Base-by-base conservation (phyloP, 2,888 invertebrate species). In the Drosophila setosimentum region DNA sequence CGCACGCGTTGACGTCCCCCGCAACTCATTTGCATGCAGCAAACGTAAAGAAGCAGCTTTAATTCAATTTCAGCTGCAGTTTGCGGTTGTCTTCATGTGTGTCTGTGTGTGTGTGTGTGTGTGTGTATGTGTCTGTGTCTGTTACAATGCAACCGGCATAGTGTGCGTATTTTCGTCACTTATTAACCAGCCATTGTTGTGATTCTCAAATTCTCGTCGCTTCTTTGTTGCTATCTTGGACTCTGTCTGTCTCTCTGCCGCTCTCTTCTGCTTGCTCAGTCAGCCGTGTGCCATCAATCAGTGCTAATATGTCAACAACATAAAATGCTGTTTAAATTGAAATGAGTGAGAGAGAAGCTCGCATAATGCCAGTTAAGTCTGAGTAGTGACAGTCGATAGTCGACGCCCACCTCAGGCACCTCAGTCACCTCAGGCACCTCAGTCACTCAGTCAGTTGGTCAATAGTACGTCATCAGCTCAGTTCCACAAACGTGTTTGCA, bases 311-410 rank as follows among this genome's bases (percentile, higher is more conserved):
- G 89, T 76, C 82, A 89, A 74, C 78, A 82, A 67, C 68, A 86
- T 72, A 68, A 70, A 55, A 64, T 69, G 66, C 32, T 69, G 57
- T 70, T 71, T 48, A 64, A 71, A 63, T 61, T 68, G 42, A 60
- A 29, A 32, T 49, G 40, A 64, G 35, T 29, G 42, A 35, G 42
- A 32, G 64, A 73, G 67, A 73, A 79, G 35, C 64, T 64, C 76
- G 66, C 77, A 83, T 78, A 87, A 85, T 87, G 78, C 83, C 71
- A 87, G 87, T 89, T 89, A 88, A 89, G 84, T 73, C 76, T 74
- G 74, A 66, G 66, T 49, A 59, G 57, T 63, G 64, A 51, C 61
- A 61, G 74, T 58, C 63, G 61, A 68, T 63, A 73, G 65, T 48
- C n/a, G 50, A 68, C 81, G 69, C 81, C 81, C 83, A 82, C 76